Conservation (phyloP, 2,113 vertebrate genomes). For the Anseranas semipalmata region DNA sequence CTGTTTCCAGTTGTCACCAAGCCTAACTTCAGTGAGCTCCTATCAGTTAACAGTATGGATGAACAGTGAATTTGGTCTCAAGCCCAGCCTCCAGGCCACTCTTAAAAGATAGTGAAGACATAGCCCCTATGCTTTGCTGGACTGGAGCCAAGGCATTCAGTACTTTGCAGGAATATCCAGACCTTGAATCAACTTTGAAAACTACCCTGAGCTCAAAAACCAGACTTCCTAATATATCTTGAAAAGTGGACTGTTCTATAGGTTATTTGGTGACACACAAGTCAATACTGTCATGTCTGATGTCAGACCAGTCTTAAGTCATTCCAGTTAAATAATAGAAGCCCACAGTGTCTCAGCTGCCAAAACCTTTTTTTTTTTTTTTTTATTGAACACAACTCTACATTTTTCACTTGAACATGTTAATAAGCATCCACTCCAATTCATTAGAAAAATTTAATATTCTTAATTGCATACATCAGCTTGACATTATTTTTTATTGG, state of each 20-base stretch:
- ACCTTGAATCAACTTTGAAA: neutral
- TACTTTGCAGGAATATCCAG: neutral
- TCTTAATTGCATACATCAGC: conserved; percentile 12
- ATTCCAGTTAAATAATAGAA: neutral
- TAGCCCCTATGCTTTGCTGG: neutral
- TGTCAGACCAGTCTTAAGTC: neutral
- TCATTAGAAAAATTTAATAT: conserved; percentile 1
- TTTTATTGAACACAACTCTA: neutral
- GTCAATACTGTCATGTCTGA: neutral
- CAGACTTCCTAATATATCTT: neutral
- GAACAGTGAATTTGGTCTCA: neutral
- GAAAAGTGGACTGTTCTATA: neutral
- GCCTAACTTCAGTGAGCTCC: neutral
- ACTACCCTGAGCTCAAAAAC: neutral
- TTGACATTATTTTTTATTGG: neutral
- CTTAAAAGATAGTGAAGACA: neutral
- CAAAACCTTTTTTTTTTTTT: neutral
- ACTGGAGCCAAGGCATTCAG: neutral
- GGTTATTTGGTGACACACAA: neutral
- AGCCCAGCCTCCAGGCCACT: neutral
- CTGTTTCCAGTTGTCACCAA: neutral
- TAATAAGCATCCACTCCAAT: conserved; percentile 11
- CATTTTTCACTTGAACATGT: conserved; percentile 7
- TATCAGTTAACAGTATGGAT: neutral
- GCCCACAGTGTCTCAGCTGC: neutral